Base-by-base conservation (phyloP, 2,113 vertebrate genomes). In the Himantopus leucocephalus region DNA sequence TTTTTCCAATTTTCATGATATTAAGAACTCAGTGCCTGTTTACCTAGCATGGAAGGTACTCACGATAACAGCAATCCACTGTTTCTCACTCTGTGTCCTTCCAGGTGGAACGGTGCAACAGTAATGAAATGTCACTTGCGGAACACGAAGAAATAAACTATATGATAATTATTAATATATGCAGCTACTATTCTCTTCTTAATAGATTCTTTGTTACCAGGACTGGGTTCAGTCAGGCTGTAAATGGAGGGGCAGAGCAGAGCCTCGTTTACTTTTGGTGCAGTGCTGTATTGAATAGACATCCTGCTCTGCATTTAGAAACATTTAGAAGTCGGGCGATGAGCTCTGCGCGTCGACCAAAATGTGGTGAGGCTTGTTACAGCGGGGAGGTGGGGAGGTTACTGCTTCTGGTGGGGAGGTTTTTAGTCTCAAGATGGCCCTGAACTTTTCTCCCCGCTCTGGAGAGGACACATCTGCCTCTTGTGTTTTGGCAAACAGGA, bases 321-420 rank as follows among this genome's bases (percentile, higher is more conserved):
- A 17, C 15, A 2, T 7, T 37, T 37, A 37, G 37, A 76, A 30
- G 48, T 45, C 17, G 52, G 14, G 35, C 14, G 30, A 34, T 3
- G 17, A 52, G 34, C 62, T 45, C 74, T 18, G 27, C 17, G 23
- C 1, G 1, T 23, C n/a, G 27, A 2, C 19, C 1, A 0, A 48
- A n/a, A 34, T 3, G 8, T 3, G 4, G 16, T 11, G 27, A 43
- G n/a, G 22, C 14, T 45, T 71, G 24, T 35, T 29, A 17, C 16
- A 30, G 39, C 7, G 43, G 16, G 43, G 43, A 45, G 43, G 43
- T 45, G 43, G 43, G 43, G 43, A 45, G 6, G 43, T 45, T 45
- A 17, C 43, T 45, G 43, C 24, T 72, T n/a, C 39, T 82, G 27
- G 3, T 26, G 39, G 13, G 6, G 19, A 26, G 16, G 19, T 43